Evolutionary conservation across 2,888 invertebrate genomes (phyloP), one percentile per base, ranked within the genome.

Genomic region (Hecatera dysodea): DNA sequence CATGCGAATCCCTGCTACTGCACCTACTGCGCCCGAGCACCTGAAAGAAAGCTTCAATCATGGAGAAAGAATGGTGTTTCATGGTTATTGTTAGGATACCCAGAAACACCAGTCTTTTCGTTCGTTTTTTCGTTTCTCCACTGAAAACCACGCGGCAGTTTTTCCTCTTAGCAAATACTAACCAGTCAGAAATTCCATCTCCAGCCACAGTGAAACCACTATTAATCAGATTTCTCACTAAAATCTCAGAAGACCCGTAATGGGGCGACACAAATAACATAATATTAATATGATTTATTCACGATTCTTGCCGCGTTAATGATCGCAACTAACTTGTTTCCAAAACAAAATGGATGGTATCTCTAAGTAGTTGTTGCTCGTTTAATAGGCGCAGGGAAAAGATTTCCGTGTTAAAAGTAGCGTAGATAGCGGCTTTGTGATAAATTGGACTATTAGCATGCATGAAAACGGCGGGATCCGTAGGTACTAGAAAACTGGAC

Each of bases 221-320:
- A 64, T 66, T 66, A 71, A 81, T 75, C 56, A 73, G 53, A 57
- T 66, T 60, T 67, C 62, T 70, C 22, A 63, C 62, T 33, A 63
- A 70, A 81, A 83, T 50, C 60, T 68, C 57, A 59, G 66, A 77
- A 81, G 78, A 75, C 77, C 63, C 68, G 71, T 75, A 81, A 82
- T 56, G 42, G 56, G 19, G 5, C 52, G 73, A 68, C 80, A 67
- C 59, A 72, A 61, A 78, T 81, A 81, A 77, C 73, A 78, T 83
- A 79, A 84, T 85, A 87, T 86, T 81, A 86, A 80, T 86, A 88
- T 89, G 88, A 89, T 88, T 88, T 89, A 89, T 88, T 71, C 72
- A 78, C 72, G 68, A 82, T 80, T 73, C 78, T 66, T 55, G 71
- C 61, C 61, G 52, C 78, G 82, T 86, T 87, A 87, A 88, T 82